phyloP scores from a whole-genome alignment of 2,113 vertebrate genomes.

The Crotalus viridis region DNA sequence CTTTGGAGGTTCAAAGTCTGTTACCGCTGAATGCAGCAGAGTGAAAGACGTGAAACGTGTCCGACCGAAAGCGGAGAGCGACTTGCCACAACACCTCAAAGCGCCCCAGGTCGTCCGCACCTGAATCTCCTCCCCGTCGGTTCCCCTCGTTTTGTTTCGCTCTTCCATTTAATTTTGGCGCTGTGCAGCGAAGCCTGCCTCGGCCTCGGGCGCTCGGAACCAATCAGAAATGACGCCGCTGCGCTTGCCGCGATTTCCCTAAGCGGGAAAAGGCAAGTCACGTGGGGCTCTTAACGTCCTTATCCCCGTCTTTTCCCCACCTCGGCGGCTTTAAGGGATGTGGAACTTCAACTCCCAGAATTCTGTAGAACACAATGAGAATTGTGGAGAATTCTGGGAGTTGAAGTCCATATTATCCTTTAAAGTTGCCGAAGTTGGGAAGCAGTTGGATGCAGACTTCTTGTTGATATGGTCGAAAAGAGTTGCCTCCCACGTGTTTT shows the following conservation, averaged over 20 bases:
- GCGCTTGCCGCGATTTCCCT: background rate
- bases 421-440: too few relatives aligned
- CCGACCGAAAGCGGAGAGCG: background rate
- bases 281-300: background rate
- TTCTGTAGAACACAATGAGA: background rate
- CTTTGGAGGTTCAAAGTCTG: background rate
- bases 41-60: background rate
- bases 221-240: background rate
- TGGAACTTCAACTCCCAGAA: background rate
- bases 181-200: background rate
- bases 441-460: too few relatives aligned
- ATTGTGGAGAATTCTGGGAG: background rate
- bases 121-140: too few relatives aligned
- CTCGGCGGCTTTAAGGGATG: background rate
- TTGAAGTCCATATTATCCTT: background rate
- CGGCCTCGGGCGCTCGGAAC: background rate
- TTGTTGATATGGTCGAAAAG: too few relatives aligned
- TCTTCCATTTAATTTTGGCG: background rate
- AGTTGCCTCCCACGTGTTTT: too few relatives aligned
- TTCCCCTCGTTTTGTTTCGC: background rate
- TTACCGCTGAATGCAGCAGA: background rate
- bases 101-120: rapidly evolving
- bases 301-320: background rate
- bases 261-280: background rate
- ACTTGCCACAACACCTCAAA: background rate